phyloP scores from a whole-genome alignment of 2,888 invertebrate genomes.

The Agrenia bidenticulata region DNA sequence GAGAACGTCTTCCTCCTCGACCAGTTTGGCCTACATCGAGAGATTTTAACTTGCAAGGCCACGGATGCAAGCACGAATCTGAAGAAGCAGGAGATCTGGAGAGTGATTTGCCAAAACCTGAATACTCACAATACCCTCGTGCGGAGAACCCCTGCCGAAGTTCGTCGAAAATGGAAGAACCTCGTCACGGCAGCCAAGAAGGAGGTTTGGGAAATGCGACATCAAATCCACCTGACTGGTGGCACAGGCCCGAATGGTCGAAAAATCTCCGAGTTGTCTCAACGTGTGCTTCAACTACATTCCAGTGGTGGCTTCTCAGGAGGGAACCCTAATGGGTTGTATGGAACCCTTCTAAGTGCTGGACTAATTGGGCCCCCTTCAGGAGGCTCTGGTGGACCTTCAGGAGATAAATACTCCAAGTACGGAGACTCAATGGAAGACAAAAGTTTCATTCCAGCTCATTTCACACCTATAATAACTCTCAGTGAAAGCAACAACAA shows the following conservation, averaged over 20 bases:
- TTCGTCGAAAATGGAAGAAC: constrained; percentile 53
- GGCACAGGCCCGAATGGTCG: constrained; percentile 41
- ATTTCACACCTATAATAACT: constrained; percentile 51
- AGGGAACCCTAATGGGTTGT: constrained; percentile 38
- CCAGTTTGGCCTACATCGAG: constrained; percentile 51
- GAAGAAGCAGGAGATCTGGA: constrained; percentile 52
- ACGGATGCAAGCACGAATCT: constrained; percentile 53
- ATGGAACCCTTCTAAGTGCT: constrained; percentile 37
- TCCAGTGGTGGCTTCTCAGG: constrained; percentile 43
- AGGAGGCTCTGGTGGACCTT: constrained; percentile 2
- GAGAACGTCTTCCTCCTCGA: constrained; percentile 53
- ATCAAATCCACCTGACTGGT: constrained; percentile 44
- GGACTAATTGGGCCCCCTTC: constrained; percentile 33
- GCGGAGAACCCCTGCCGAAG: constrained; percentile 52
- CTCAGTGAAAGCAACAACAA: constrained; percentile 51
- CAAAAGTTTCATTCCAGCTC: constrained; percentile 46
- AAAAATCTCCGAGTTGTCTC: constrained; percentile 52
- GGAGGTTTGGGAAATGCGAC: constrained; percentile 53
- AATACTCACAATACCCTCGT: constrained; percentile 51
- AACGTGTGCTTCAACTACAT: constrained; percentile 51
- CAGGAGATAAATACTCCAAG: constrained; percentile 39
- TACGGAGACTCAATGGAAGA: constrained; percentile 36
- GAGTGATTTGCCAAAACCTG: constrained; percentile 52
- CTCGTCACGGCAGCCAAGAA: constrained; percentile 53
- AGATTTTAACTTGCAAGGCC: constrained; percentile 53